Evolutionary conservation across 2,888 invertebrate species (phyloP).

Genomic region (Acleris sparsana): DNA sequence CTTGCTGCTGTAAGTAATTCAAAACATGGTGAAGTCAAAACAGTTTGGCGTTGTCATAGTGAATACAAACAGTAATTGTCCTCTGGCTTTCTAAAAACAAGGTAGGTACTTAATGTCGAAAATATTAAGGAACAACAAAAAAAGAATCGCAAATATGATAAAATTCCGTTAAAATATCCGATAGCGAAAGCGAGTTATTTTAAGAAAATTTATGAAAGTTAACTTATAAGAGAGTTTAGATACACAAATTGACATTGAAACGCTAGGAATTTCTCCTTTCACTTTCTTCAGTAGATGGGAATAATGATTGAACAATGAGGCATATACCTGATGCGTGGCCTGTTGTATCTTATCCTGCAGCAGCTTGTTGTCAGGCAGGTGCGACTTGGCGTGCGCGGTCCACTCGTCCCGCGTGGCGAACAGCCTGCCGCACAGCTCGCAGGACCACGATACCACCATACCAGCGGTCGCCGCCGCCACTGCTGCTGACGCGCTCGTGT

Average conservation of each 20-base stretch:
- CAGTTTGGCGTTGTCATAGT: too few species aligned
- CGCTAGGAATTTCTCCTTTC: too few species aligned
- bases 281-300: background rate
- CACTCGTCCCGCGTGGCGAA: conserved; percentile 90
- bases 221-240: too few species aligned
- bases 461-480: conserved; percentile 76
- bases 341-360: conserved; percentile 79
- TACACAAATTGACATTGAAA: too few species aligned
- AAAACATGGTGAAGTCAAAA: background rate
- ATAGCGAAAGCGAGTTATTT: too few species aligned
- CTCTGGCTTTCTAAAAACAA: too few species aligned
- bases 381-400: conserved; percentile 89
- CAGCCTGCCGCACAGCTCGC: conserved; percentile 89
- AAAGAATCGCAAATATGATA: too few species aligned
- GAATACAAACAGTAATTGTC: too few species aligned
- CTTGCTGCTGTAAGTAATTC: conserved; percentile 66
- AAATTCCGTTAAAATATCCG: too few species aligned
- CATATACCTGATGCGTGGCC: conserved; percentile 39
- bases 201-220: too few species aligned
- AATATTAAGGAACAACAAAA: too few species aligned
- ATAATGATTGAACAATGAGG: background rate
- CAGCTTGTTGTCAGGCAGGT: conserved; percentile 83
- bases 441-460: conserved; percentile 88
- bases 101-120: too few species aligned
- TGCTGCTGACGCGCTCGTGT: conserved; percentile 76